These are phyloP conservation scores for Ceraclea dissimilis DNA, from an alignment of 2,888 invertebrate species.

Conservation along the genomic window DNA sequence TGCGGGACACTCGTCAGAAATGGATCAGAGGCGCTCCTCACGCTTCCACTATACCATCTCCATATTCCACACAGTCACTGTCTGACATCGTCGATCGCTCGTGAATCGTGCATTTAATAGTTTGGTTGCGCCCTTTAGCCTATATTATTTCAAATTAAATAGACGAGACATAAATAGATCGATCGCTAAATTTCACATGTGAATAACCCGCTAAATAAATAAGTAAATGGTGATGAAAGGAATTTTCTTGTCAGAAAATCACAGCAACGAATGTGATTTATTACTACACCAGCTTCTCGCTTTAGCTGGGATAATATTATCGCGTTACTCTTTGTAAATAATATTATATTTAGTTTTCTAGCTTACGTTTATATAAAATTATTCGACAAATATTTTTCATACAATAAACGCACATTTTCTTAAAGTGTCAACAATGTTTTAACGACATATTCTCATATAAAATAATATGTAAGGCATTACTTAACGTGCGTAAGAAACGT, in stretches of 20 bases:
- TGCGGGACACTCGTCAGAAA: constrained; percentile 10
- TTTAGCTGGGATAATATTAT: too few species aligned
- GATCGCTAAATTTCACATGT: constrained; percentile 28
- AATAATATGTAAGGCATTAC: too few species aligned
- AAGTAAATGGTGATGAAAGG: too few species aligned
- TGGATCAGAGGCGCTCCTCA: constrained; percentile 36
- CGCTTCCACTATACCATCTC: constrained; percentile 21
- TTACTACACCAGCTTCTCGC: background rate
- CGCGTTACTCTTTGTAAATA: too few species aligned
- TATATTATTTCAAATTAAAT: constrained; percentile 12
- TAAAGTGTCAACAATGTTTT: too few species aligned
- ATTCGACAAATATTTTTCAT: too few species aligned
- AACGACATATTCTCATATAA: too few species aligned
- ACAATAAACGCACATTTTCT: too few species aligned
- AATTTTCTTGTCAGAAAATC: constrained; percentile 10
- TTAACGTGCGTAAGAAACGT: too few species aligned
- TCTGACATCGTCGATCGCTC: constrained; percentile 14
- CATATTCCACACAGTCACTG: background rate
- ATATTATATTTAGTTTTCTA: too few species aligned
- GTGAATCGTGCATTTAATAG: constrained; percentile 14
- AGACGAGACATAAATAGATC: constrained; percentile 16
- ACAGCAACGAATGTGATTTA: background rate
- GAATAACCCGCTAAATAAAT: background rate
- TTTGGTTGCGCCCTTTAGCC: constrained; percentile 10
- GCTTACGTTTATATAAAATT: too few species aligned